Evolutionary conservation across 2,113 vertebrate genomes (phyloP).

Genomic region (Heterotilapia buettikoferi): DNA sequence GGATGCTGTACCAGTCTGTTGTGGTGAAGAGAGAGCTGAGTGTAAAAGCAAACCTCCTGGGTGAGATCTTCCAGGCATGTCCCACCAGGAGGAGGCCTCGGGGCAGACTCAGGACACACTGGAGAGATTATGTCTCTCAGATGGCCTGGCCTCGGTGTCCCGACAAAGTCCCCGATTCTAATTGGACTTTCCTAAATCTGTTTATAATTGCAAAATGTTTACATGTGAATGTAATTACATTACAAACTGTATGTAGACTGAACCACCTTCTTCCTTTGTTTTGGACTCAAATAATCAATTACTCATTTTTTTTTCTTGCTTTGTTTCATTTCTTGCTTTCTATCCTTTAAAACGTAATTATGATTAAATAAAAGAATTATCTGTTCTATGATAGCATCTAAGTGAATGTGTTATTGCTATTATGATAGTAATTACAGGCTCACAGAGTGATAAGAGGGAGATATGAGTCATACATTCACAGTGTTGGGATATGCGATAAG

Average conservation of each 20-base stretch:
- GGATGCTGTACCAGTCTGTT: rapidly evolving
- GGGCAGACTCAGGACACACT: neutral
- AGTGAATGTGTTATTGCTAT: neutral
- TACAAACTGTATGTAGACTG: neutral
- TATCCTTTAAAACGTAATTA: neutral
- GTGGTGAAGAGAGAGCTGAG: neutral
- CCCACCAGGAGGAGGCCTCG: rapidly evolving
- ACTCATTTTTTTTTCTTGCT: neutral
- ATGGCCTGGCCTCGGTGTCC: neutral
- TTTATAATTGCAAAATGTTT: neutral
- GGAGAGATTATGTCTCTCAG: neutral
- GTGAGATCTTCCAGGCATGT: neutral
- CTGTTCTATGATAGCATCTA: neutral
- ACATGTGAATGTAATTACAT: neutral
- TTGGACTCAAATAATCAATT: neutral
- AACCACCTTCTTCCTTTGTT: neutral
- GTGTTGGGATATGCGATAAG: neutral
- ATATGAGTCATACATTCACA: neutral
- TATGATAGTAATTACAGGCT: neutral
- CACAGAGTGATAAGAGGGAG: neutral
- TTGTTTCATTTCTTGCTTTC: neutral
- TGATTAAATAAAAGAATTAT: neutral
- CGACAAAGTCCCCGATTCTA: rapidly evolving
- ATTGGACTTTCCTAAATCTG: neutral
- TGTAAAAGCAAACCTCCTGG: neutral